These are phyloP conservation scores for Drosophila prosaltans DNA, from an alignment of 1,140 invertebrate genomes.

Conservation along the genomic window DNA sequence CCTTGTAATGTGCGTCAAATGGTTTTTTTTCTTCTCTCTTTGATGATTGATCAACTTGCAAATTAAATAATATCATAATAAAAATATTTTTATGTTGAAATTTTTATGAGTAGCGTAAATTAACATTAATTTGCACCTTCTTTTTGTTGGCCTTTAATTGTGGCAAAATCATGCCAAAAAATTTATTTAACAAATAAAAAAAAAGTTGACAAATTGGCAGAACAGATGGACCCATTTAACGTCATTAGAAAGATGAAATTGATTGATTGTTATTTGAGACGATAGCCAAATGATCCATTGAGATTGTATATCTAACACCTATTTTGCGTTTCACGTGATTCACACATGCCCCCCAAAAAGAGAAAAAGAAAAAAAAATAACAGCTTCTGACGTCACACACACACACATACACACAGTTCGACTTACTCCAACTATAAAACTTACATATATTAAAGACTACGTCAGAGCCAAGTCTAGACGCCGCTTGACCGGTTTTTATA, in stretches of 20 bases:
- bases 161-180: background rate
- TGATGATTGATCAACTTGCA: background rate
- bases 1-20: conserved; percentile 11
- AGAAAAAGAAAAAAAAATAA: background rate
- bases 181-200: background rate
- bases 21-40: background rate
- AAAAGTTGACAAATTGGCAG: background rate
- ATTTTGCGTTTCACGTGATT: conserved; percentile 4
- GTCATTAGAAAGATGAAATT: conserved; percentile 3
- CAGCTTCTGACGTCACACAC: background rate
- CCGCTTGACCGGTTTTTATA: conserved; percentile 39
- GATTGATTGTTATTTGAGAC: background rate
- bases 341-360: conserved; percentile 2
- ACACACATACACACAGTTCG: background rate
- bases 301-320: background rate
- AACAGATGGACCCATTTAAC: background rate
- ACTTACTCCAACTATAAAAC: background rate
- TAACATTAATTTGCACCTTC: conserved; percentile 5
- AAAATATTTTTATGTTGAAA: background rate
- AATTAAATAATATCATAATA: conserved; percentile 20
- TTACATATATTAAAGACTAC: conserved; percentile 18
- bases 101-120: conserved; percentile 1
- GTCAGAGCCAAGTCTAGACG: conserved; percentile 39
- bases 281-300: background rate
- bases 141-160: conserved; percentile 1